phyloP scores from a whole-genome alignment of 92 coral and sea anemone genomes.

The Ricordea florida region DNA sequence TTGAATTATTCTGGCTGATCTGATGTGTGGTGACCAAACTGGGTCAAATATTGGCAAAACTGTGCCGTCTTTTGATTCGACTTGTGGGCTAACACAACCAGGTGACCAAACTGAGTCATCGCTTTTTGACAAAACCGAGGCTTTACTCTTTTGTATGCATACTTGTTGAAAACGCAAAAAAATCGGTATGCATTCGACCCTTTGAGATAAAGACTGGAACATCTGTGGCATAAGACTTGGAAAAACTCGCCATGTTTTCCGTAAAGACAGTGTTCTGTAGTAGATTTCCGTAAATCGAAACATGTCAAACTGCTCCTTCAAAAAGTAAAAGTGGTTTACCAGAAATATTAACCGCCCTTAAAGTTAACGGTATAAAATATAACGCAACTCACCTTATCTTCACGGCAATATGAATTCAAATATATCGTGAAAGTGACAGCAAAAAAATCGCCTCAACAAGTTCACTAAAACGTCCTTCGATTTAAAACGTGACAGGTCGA shows the following conservation, averaged over 20 bases:
- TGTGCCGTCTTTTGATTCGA: slow-evolving; percentile 15
- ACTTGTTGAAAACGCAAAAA: slow-evolving; percentile 26
- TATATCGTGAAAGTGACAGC: slow-evolving; percentile 9
- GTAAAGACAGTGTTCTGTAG: slow-evolving; percentile 12
- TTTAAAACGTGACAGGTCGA: too few species aligned
- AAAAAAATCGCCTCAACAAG: slow-evolving; percentile 13
- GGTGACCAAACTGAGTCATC: slow-evolving; percentile 33
- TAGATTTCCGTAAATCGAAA: slow-evolving; percentile 19
- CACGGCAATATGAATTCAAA: too few species aligned
- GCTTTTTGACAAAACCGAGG: slow-evolving; percentile 8
- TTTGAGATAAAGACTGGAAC: slow-evolving; percentile 20
- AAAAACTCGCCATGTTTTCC: slow-evolving; percentile 28
- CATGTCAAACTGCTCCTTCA: slow-evolving; percentile 35
- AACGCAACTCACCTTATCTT: slow-evolving; percentile 23
- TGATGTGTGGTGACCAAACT: slow-evolving; percentile 15
- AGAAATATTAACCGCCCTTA: slow-evolving; percentile 22
- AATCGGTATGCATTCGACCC: slow-evolving; percentile 2
- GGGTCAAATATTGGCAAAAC: slow-evolving; percentile 23
- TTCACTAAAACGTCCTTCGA: slow-evolving; percentile 38
- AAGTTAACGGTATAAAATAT: slow-evolving; percentile 22
- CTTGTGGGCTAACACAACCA: slow-evolving; percentile 20
- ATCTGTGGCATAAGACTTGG: slow-evolving; percentile 6
- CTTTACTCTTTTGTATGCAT: slow-evolving; percentile 5
- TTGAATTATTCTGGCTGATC: slow-evolving; percentile 31
- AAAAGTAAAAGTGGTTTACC: slow-evolving; percentile 40